Conservation (phyloP, 2,797 vertebrate genomes). For the Huso huso region DNA sequence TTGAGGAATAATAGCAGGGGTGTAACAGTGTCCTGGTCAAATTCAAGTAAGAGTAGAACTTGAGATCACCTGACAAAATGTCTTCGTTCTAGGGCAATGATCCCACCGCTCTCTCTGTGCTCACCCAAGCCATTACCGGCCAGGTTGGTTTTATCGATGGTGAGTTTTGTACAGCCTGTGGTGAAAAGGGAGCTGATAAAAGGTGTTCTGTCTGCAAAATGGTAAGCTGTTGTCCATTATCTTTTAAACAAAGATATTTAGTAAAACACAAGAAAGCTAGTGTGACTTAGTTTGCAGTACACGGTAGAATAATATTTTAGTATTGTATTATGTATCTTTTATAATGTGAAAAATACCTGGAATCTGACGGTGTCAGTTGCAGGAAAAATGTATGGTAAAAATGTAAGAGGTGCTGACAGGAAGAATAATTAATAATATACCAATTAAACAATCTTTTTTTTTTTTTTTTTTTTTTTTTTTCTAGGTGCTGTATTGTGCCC, state of each 20-base stretch:
- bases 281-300: not conserved
- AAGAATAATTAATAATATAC: too few species aligned
- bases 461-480: slow-evolving; percentile 13
- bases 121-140: slow-evolving; percentile 94
- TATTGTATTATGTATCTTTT: too few species aligned
- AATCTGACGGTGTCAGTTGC: too few species aligned
- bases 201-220: slow-evolving; percentile 93
- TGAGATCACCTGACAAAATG: not conserved
- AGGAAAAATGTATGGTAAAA: too few species aligned
- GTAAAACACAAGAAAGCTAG: not conserved
- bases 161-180: slow-evolving; percentile 91
- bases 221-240: slow-evolving; percentile 53
- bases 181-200: slow-evolving; percentile 89
- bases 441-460: too few species aligned
- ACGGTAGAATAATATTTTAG: too few species aligned
- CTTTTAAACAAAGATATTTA: slow-evolving; percentile 20
- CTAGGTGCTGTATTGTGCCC: slow-evolving; percentile 91
- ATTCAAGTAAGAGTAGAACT: too few species aligned
- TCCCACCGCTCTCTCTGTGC: slow-evolving; percentile 89
- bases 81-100: slow-evolving; percentile 71
- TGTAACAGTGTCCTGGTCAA: too few species aligned
- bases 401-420: too few species aligned
- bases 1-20: too few species aligned
- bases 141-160: slow-evolving; percentile 94
- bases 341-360: too few species aligned